These are phyloP conservation scores for Drosophila kepulauana DNA, from an alignment of 1,140 invertebrate species.

Conservation along the genomic window DNA sequence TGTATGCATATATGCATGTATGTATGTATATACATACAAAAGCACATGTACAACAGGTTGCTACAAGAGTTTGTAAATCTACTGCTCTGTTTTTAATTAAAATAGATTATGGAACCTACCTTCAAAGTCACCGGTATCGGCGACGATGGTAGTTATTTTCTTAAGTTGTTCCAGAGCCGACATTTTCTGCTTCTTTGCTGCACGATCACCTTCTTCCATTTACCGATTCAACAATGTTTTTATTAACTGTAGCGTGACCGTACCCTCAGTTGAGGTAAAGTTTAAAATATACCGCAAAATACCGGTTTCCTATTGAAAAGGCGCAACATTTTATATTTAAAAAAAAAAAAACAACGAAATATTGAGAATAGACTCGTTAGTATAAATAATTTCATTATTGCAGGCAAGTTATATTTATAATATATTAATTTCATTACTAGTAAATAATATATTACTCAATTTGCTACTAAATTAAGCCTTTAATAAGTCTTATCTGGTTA, in stretches of 20 bases:
- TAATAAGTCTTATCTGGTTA: too few relatives aligned
- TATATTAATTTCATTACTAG: too few relatives aligned
- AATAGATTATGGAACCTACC: slow-evolving; percentile 4
- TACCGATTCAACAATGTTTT: slow-evolving; percentile 12
- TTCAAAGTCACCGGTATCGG: slow-evolving; percentile 99
- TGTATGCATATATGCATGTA: background rate
- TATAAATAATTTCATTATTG: too few relatives aligned
- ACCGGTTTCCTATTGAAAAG: background rate
- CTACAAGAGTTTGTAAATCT: background rate
- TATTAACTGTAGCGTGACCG: background rate
- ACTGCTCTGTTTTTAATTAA: background rate
- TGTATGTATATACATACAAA: background rate
- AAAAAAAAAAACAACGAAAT: too few relatives aligned
- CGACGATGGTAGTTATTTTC: slow-evolving; percentile 95
- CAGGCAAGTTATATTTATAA: too few relatives aligned
- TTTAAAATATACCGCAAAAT: background rate
- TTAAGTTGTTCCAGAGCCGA: slow-evolving; percentile 87
- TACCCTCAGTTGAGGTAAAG: background rate
- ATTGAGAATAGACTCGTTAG: too few relatives aligned
- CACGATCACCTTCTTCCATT: slow-evolving; percentile 64
- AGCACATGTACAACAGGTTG: background rate
- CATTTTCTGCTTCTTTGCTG: slow-evolving; percentile 54
- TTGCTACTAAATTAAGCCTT: too few relatives aligned
- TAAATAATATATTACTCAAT: too few relatives aligned
- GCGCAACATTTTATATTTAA: too few relatives aligned